phyloP scores from a whole-genome alignment of 1,140 invertebrate genomes.

The Polyergus mexicanus region DNA sequence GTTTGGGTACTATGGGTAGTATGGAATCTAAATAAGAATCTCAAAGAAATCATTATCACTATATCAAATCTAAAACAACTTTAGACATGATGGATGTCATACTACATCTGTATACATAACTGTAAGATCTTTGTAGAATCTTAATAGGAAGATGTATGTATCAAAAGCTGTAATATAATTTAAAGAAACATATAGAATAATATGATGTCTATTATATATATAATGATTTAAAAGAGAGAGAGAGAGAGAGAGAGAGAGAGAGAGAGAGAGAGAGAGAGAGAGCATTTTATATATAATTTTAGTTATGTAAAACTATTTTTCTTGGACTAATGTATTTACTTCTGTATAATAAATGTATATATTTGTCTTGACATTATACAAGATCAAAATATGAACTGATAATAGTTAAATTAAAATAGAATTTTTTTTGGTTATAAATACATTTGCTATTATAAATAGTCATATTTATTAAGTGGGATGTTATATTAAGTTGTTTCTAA shows the following conservation, averaged over 20 bases:
- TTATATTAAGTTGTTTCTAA: neutral
- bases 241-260: too few relatives aligned
- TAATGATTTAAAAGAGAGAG: neutral
- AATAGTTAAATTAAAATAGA: neutral
- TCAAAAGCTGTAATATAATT: neutral
- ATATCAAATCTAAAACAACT: conserved; percentile 4
- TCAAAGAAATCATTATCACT: neutral
- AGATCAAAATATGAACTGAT: neutral
- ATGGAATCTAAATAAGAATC: neutral
- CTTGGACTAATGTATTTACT: neutral
- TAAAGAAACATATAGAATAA: neutral
- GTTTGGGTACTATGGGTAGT: neutral
- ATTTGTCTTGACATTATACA: neutral
- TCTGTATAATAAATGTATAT: neutral
- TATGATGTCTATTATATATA: neutral
- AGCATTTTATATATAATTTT: neutral
- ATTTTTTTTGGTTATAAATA: conserved; percentile 5
- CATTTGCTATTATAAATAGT: neutral
- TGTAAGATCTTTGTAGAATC: conserved; percentile 5
- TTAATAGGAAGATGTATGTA: neutral
- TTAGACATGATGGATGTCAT: neutral
- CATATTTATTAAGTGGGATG: conserved; percentile 11
- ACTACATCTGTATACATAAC: neutral
- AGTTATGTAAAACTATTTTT: conserved; percentile 76
- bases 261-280: too few relatives aligned